Evolutionary conservation across 2,113 vertebrate species (phyloP).

Genomic region (Phyllostomus discolor): DNA sequence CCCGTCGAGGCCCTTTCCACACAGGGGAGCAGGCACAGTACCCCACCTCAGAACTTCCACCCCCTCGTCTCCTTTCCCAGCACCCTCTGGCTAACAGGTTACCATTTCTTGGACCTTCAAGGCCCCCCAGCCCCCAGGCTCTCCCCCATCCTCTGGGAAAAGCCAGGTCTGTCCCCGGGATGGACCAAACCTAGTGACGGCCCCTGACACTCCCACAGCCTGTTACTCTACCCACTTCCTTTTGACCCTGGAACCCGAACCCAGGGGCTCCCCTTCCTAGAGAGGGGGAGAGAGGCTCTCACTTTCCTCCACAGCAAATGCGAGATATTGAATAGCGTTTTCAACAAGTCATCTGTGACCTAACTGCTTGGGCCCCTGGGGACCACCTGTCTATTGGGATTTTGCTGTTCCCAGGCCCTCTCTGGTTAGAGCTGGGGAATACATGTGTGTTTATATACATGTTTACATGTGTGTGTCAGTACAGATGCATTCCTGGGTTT

Average conservation of each 20-base stretch:
- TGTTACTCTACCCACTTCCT: neutral
- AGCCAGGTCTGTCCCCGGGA: neutral
- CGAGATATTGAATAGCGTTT: neutral
- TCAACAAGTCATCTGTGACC: neutral
- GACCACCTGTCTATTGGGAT: rapidly evolving
- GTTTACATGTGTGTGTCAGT: neutral
- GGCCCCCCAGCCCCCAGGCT: too few relatives aligned
- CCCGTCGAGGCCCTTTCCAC: neutral
- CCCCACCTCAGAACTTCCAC: neutral
- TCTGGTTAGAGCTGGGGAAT: neutral
- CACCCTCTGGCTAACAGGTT: neutral
- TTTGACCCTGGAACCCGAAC: neutral
- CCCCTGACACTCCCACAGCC: neutral
- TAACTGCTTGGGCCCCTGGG: neutral
- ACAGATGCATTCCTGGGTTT: neutral
- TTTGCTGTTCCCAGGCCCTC: neutral
- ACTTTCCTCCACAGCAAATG: neutral
- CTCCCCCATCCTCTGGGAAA: rapidly evolving
- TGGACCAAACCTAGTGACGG: neutral
- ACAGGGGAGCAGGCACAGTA: neutral
- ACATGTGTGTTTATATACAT: neutral
- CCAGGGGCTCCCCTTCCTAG: rapidly evolving
- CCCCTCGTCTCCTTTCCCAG: neutral
- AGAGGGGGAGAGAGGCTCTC: neutral
- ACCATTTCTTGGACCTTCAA: neutral